A percentile compares a stretch with the other conserved stretches of the same genome.
phyloP scores from a whole-genome alignment of 2,888 invertebrate species.

The Cheilosia vulpina region DNA sequence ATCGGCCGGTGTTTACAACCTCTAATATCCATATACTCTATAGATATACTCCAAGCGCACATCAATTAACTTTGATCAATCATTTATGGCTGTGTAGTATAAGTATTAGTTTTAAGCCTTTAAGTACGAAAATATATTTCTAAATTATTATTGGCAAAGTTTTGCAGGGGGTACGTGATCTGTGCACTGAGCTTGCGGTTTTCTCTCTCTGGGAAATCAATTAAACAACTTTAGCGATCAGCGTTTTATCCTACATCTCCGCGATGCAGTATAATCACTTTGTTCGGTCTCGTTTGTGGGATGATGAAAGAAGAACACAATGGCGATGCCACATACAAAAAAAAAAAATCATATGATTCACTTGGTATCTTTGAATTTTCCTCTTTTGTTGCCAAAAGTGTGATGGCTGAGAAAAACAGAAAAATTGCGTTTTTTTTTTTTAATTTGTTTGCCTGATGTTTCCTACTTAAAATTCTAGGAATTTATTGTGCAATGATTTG shows the following conservation, averaged over 20 bases:
- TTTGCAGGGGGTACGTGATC: slow-evolving; percentile 9
- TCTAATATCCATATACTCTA: background rate
- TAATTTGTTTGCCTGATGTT: background rate
- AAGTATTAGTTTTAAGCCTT: slow-evolving; percentile 10
- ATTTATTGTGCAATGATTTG: background rate
- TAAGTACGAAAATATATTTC: background rate
- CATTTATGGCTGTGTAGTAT: background rate
- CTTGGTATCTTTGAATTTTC: background rate
- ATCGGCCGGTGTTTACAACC: slow-evolving; percentile 10
- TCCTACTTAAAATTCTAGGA: slow-evolving; percentile 1
- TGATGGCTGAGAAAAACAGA: background rate
- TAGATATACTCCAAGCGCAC: background rate
- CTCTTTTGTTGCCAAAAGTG: slow-evolving; percentile 27
- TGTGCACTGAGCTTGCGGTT: background rate
- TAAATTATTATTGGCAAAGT: slow-evolving; percentile 7
- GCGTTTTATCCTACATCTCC: background rate
- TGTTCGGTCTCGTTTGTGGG: slow-evolving; percentile 2
- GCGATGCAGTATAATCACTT: slow-evolving; percentile 16
- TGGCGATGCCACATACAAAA: slow-evolving; percentile 4
- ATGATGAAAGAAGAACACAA: slow-evolving; percentile 18
- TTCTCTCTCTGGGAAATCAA: slow-evolving; percentile 1
- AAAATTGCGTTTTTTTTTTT: slow-evolving; percentile 1
- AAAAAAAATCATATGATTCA: slow-evolving; percentile 30
- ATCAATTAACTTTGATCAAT: slow-evolving; percentile 26
- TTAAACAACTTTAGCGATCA: slow-evolving; percentile 21